These are phyloP conservation scores for Xyrichtys novacula DNA, from an alignment of 2,797 vertebrate species.

Conservation along the genomic window DNA sequence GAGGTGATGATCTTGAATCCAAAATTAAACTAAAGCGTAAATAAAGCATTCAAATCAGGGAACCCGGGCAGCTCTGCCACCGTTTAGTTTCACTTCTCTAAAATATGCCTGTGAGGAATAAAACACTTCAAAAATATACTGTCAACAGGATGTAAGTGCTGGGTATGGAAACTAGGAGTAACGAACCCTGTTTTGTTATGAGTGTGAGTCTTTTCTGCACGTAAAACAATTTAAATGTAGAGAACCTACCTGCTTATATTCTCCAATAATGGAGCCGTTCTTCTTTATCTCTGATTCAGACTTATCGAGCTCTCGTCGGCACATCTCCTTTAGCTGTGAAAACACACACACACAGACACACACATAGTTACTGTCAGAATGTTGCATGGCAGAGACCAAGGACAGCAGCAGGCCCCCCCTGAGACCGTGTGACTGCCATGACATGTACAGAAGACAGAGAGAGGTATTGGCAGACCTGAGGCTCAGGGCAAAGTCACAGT, in stretches of 20 bases:
- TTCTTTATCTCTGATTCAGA: conserved; percentile 98
- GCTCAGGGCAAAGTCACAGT: conserved; percentile 58
- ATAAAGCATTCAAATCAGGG: background rate
- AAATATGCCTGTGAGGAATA: conserved; percentile 2
- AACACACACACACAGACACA: conserved; percentile 35
- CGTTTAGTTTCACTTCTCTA: conserved; percentile 34
- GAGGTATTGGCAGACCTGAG: conserved; percentile 51
- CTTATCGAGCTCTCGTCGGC: conserved; percentile 96
- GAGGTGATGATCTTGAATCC: no score
- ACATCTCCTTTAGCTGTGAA: conserved; percentile 97
- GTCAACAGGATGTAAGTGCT: background rate
- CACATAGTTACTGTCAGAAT: conserved; percentile 17
- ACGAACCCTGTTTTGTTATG: background rate
- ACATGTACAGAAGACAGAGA: conserved; percentile 54
- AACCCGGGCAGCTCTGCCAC: background rate
- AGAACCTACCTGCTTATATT: conserved; percentile 95
- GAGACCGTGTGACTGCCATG: conserved; percentile 47
- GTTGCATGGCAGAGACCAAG: conserved; percentile 44
- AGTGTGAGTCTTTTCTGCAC: background rate
- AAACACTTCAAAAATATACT: conserved; percentile 1
- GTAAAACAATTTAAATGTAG: background rate
- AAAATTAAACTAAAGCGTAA: background rate
- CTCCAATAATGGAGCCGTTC: conserved; percentile 97
- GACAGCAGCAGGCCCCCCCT: conserved; percentile 40
- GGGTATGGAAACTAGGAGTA: background rate